phyloP scores from a whole-genome alignment of 2,113 vertebrate species.

The Etia nguti region DNA sequence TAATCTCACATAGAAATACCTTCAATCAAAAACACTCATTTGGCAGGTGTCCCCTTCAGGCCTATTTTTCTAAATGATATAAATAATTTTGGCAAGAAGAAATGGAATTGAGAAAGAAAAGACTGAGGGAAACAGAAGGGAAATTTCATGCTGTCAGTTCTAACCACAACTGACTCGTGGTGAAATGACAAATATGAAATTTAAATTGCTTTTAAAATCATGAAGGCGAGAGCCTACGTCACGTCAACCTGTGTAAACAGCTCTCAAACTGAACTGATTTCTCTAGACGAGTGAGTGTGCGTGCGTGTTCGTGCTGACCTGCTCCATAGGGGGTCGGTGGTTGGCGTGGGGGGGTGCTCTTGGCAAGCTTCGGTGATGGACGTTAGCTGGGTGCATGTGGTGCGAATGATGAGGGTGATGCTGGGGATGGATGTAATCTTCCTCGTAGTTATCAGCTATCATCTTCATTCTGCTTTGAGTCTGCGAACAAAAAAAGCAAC shows the following conservation, averaged over 20 bases:
- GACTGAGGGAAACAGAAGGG: constrained; percentile 5
- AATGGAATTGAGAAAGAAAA: constrained; percentile 15
- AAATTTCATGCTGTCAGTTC: constrained; percentile 16
- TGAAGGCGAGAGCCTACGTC: neutral
- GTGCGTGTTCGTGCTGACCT: constrained; percentile 73
- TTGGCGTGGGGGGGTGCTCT: constrained; percentile 80
- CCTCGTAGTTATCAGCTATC: constrained; percentile 90
- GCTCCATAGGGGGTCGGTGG: constrained; percentile 88
- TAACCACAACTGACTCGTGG: constrained; percentile 42
- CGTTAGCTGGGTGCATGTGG: constrained; percentile 50
- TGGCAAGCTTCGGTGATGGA: constrained; percentile 77
- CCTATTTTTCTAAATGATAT: constrained; percentile 44
- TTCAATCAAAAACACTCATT: constrained; percentile 52
- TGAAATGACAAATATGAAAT: constrained; percentile 38
- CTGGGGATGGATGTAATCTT: constrained; percentile 85
- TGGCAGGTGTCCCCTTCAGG: constrained; percentile 50
- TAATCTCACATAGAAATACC: constrained; percentile 49
- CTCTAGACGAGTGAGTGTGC: neutral
- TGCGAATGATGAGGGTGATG: constrained; percentile 81
- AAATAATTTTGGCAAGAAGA: constrained; percentile 45
- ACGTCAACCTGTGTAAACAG: constrained; percentile 29
- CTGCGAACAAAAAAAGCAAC: constrained; percentile 51
- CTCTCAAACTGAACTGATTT: neutral
- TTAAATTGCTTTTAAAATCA: constrained; percentile 12
- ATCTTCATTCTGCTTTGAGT: constrained; percentile 97